A percentile compares a stretch with the other conserved stretches of the same genome.
These are phyloP conservation scores for Lepus americanus DNA, from an alignment of 2,113 vertebrate species.

Conservation along the genomic window DNA sequence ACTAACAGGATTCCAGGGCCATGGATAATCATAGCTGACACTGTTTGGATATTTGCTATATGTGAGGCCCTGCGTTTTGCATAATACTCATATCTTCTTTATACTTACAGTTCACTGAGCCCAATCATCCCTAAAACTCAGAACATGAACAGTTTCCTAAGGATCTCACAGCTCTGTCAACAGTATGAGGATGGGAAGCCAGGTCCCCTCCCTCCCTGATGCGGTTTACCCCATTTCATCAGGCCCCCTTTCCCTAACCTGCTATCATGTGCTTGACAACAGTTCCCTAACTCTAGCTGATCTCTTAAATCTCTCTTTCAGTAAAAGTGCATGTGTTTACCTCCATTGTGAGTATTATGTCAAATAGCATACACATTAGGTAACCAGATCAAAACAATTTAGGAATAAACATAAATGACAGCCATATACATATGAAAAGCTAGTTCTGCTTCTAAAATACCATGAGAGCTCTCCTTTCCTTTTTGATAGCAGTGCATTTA, in stretches of 20 bases:
- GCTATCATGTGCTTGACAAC: background rate
- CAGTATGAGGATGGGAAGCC: background rate
- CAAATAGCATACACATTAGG: background rate
- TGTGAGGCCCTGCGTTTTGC: background rate
- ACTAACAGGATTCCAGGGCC: background rate
- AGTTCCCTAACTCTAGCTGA: background rate
- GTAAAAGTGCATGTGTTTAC: background rate
- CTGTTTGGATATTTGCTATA: background rate
- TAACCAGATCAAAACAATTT: slow-evolving; percentile 45
- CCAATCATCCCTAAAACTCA: background rate
- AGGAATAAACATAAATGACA: background rate
- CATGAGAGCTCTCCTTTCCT: background rate
- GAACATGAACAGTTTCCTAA: background rate
- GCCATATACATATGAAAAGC: background rate
- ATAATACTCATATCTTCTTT: background rate
- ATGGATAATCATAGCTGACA: background rate
- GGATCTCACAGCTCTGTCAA: background rate
- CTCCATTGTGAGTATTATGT: background rate
- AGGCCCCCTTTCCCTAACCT: background rate
- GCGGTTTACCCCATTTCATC: background rate
- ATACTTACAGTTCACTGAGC: background rate
- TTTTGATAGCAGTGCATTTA: background rate
- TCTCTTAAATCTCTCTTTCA: slow-evolving; percentile 39
- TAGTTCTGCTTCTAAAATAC: slow-evolving; percentile 16
- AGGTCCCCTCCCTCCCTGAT: background rate